Conservation (phyloP, 2,113 vertebrate species). For the Peromyscus californicus region DNA sequence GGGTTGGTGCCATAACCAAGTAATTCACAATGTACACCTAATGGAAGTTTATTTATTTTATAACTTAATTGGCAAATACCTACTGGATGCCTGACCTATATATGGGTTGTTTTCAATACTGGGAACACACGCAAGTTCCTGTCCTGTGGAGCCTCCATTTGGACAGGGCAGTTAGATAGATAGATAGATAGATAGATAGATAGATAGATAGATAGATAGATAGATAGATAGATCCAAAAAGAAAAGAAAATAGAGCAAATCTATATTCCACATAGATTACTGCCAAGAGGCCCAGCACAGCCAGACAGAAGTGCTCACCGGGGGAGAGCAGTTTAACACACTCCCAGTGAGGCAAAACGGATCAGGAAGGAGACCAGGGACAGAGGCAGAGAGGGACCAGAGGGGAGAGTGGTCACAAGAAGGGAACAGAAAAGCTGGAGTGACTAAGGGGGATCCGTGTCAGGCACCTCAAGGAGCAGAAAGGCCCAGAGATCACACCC, state of each 20-base stretch:
- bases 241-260: neutral
- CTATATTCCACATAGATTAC: neutral
- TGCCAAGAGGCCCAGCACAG: neutral
- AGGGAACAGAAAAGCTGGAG: neutral
- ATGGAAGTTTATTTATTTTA: neutral
- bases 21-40: neutral
- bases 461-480: neutral
- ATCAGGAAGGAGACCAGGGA: neutral
- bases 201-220: accelerated
- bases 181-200: too few relatives aligned
- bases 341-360: neutral
- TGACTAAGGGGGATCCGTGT: neutral
- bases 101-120: neutral
- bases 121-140: neutral
- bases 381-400: neutral
- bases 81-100: neutral
- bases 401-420: accelerated
- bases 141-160: neutral
- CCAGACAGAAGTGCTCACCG: neutral
- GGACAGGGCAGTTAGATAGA: neutral
- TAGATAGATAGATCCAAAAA: too few relatives aligned
- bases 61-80: neutral
- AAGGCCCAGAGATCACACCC: neutral
- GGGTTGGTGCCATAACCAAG: neutral
- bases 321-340: neutral